A percentile compares a stretch with the other conserved stretches of the same genome.
These are phyloP conservation scores for Diplodus puntazzo DNA, from an alignment of 2,797 vertebrate genomes.

Conservation along the genomic window DNA sequence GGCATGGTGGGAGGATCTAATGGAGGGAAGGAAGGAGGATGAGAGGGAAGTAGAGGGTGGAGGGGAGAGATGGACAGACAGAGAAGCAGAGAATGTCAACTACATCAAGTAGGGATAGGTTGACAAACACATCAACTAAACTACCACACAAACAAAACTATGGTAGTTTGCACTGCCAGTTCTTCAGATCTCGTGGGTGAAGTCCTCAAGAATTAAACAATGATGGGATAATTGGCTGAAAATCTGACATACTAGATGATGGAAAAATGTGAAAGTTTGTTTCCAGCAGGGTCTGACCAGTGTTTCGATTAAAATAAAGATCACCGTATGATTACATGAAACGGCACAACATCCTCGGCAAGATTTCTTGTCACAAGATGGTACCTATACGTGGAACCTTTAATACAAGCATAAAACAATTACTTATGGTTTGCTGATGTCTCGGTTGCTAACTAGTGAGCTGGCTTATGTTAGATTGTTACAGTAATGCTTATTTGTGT, in stretches of 20 bases:
- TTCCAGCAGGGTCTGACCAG: background rate
- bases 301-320: background rate
- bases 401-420: too few species aligned
- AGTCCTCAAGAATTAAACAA: background rate
- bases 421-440: too few species aligned
- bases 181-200: background rate
- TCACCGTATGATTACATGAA: background rate
- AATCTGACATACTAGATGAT: constrained; percentile 20
- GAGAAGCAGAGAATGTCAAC: constrained; percentile 95
- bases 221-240: constrained; percentile 4
- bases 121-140: constrained; percentile 68
- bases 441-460: too few species aligned
- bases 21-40: constrained; percentile 91
- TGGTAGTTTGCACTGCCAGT: constrained; percentile 30
- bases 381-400: too few species aligned
- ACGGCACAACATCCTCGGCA: background rate
- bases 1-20: constrained; percentile 99
- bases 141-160: constrained; percentile 58
- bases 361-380: background rate
- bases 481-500: too few species aligned
- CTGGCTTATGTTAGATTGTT: too few species aligned
- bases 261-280: too few species aligned
- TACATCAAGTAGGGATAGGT: constrained; percentile 83
- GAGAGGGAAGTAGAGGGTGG: constrained; percentile 79
- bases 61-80: constrained; percentile 91